phyloP scores from a whole-genome alignment of 1,140 invertebrate genomes.

The Drosophila nikananu region DNA sequence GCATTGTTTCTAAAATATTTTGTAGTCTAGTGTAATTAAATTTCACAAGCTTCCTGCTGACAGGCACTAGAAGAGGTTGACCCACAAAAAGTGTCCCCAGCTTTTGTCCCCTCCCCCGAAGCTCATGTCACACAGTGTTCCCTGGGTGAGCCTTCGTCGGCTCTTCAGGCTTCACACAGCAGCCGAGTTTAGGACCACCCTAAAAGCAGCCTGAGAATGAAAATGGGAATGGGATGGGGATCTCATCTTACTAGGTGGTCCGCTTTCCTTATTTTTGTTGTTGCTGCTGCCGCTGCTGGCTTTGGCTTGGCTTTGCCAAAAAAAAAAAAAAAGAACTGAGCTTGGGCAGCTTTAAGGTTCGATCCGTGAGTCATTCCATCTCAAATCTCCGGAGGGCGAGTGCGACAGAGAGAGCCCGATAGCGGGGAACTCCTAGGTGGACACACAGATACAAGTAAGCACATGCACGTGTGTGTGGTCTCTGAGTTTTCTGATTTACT shows the following conservation, averaged over 20 bases:
- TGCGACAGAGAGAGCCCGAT: slow-evolving; percentile 29
- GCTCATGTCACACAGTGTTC: slow-evolving; percentile 56
- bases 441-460: slow-evolving; percentile 29
- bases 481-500: slow-evolving; percentile 62
- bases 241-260: slow-evolving; percentile 51
- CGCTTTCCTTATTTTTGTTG: slow-evolving; percentile 29
- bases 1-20: background rate
- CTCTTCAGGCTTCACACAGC: slow-evolving; percentile 47
- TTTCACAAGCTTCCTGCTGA: slow-evolving; percentile 11
- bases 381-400: slow-evolving; percentile 26
- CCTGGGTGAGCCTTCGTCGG: slow-evolving; percentile 53
- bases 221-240: slow-evolving; percentile 29
- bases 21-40: slow-evolving; percentile 4
- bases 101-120: slow-evolving; percentile 2
- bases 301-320: slow-evolving; percentile 66
- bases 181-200: slow-evolving; percentile 66
- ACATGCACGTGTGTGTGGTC: slow-evolving; percentile 70
- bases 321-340: slow-evolving; percentile 11
- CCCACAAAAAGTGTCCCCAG: slow-evolving; percentile 35
- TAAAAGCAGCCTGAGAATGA: slow-evolving; percentile 57
- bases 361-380: slow-evolving; percentile 54
- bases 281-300: background rate
- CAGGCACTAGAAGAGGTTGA: background rate
- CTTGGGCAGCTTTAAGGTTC: slow-evolving; percentile 53
- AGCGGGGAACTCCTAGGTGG: slow-evolving; percentile 73